Base-by-base conservation (phyloP, 2,113 vertebrate species). In the Dendropsophus ebraccatus region DNA sequence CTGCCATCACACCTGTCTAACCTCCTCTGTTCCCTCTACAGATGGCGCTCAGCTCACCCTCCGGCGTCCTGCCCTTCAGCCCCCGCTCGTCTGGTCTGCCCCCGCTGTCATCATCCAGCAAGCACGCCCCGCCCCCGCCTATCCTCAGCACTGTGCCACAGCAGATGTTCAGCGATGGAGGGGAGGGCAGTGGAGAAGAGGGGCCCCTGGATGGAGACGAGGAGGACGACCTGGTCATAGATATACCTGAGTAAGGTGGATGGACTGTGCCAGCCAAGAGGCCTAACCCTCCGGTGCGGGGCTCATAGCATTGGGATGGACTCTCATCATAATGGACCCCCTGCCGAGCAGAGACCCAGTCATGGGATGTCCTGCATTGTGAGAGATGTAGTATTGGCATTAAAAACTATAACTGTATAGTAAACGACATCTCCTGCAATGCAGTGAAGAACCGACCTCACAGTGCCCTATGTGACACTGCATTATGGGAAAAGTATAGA, bases 141-240 rank as follows among this genome's bases (percentile, higher is more conserved):
- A 91, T 93, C 89, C 92, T 92, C 90, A 93, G 92, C 62, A 90
- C 92, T 0, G 93, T 93, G 74, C 93, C 93, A n/a, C 92, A 89
- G 85, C 93, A 93, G 89, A 93, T 93, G 93, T 93, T 93, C 89
- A 93, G 93, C 60, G 91, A 93, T 0, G 50, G 91, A 0, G 89
- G 85, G 4, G 89, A 90, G 37, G 93, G 93, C 77, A 93, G 93
- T 0, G 92, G 91, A 16, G 86, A 87, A 1, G 93, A 93, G 0
- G 92, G 92, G 0, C 90, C 92, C 56, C 82, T 92, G 87, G 93
- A 92, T 0, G 93, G 92, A 25, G 84, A 85, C 5, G 86, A 87
- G n/a, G 86, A 87, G 58, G 93, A 93, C 10, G 93, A 92, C 87
- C 77, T 93, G 83, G 93, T 93, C 81, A 93, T 93, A 0, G 92